Base-by-base conservation (phyloP, 2,888 invertebrate species). In the Hyalella azteca region DNA sequence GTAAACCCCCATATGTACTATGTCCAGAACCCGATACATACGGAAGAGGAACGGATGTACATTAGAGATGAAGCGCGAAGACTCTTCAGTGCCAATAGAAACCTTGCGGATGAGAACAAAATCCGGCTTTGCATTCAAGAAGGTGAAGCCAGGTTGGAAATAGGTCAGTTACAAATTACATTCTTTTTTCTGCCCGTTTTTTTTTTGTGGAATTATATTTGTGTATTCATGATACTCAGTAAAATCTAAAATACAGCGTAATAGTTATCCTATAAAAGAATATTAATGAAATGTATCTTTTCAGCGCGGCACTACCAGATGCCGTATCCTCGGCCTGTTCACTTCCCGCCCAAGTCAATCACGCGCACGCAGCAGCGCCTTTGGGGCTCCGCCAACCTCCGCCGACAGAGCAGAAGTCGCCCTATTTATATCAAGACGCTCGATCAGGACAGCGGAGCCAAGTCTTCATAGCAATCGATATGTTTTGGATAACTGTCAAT, bases 281-380 rank as follows among this genome's bases (percentile, higher is more conserved):
- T n/a, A n/a, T n/a, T n/a, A n/a, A n/a, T n/a, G n/a, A n/a, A n/a
- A n/a, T n/a, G n/a, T n/a, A n/a, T n/a, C n/a, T n/a, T n/a, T n/a
- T n/a, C 75, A 75, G 75, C 75, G 15, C 45, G 36, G 41, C 75
- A 75, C 75, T 75, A 75, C 75, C 75, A 75, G 29, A 15, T 45
- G 26, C 75, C 75, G 26, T 75, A 45, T 26, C 75, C 75, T 9
- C 75, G 75, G 2, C 75, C 75, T 0, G 40, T 45, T 22, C 45
- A 75, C 45, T 45, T 75, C 26, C 75, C 75, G 0, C 75, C 75
- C 45, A 75, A 75, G 75, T 45, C 75, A 7, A 11, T 75, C 75
- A 75, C 75, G 2, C 36, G 75, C 22, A 75, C 75, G 11, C 40
- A 41, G 26, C 4, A 32, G 0, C 75, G 75, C 45, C 40, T 22